Conservation (phyloP, 2,113 vertebrate species). For the Toxostoma redivivum region DNA sequence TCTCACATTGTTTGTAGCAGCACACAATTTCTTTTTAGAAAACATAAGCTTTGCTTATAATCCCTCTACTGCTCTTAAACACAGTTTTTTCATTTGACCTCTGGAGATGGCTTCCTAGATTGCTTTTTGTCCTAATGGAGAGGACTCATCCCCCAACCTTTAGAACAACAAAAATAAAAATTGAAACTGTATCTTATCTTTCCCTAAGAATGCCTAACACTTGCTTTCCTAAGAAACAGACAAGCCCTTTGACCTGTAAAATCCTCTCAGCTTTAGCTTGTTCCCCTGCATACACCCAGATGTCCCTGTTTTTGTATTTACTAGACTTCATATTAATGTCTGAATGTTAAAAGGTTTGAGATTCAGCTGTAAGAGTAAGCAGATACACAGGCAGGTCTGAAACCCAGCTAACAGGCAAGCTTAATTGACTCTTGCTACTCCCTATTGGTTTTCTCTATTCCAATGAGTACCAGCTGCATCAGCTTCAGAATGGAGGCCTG, state of each 20-base stretch:
- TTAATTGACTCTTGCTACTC: not conserved
- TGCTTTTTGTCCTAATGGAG: not conserved
- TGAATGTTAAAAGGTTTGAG: not conserved
- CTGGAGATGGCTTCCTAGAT: not conserved
- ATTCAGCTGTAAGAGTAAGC: not conserved
- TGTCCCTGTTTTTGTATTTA: not conserved
- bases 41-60: not conserved
- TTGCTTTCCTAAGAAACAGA: not conserved
- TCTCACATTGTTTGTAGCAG: not conserved
- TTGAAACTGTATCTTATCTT: not conserved
- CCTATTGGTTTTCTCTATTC: not conserved
- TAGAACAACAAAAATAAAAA: not conserved
- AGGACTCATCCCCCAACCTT: not conserved
- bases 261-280: not conserved
- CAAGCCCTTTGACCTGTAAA: not conserved
- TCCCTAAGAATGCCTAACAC: not conserved
- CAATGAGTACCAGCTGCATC: not conserved
- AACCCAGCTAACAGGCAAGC: not conserved
- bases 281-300: not conserved
- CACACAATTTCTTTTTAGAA: not conserved
- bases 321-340: not conserved
- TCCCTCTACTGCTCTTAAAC: not conserved
- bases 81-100: not conserved
- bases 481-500: not conserved
- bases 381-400: not conserved